These are phyloP conservation scores for Drosophila pseudotalamancana DNA, from an alignment of 2,888 invertebrate species.

Conservation along the genomic window DNA sequence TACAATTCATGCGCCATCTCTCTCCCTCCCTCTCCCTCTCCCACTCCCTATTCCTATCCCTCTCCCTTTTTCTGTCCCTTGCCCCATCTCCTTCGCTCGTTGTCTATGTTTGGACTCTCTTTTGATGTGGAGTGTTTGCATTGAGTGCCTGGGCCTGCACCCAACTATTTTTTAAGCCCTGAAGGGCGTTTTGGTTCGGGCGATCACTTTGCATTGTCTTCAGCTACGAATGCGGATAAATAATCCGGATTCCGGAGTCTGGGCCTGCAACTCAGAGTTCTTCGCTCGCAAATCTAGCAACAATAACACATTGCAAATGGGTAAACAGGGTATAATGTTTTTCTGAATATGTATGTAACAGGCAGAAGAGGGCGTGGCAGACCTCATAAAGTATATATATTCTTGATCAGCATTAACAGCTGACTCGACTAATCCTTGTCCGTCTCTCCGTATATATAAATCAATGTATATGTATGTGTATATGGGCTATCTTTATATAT, in stretches of 20 bases:
- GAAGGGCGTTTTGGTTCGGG: constrained; percentile 14
- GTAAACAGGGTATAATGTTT: too few species aligned
- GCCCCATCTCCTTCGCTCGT: too few species aligned
- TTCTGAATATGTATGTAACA: too few species aligned
- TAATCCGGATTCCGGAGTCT: constrained; percentile 2
- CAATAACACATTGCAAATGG: too few species aligned
- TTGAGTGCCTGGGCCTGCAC: constrained; percentile 26
- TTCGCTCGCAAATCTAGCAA: neutral
- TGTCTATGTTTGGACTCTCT: constrained; percentile 1
- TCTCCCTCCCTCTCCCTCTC: neutral
- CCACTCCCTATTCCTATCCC: neutral
- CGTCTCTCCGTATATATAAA: too few species aligned
- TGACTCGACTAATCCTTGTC: too few species aligned
- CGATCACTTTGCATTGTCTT: constrained; percentile 35
- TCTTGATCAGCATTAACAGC: too few species aligned
- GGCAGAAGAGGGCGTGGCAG: too few species aligned
- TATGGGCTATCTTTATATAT: too few species aligned
- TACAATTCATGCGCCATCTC: constrained; percentile 41
- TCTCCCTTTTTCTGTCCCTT: neutral
- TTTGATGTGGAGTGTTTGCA: constrained; percentile 23
- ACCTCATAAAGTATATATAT: too few species aligned
- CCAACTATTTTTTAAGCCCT: constrained; percentile 2
- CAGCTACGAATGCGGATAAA: constrained; percentile 4
- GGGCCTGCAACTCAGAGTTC: neutral
- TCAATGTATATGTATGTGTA: too few species aligned